A percentile compares a stretch with the other conserved stretches of the same genome.
Evolutionary conservation across 2,113 vertebrate genomes (phyloP).

Genomic region (Cavia porcellus): DNA sequence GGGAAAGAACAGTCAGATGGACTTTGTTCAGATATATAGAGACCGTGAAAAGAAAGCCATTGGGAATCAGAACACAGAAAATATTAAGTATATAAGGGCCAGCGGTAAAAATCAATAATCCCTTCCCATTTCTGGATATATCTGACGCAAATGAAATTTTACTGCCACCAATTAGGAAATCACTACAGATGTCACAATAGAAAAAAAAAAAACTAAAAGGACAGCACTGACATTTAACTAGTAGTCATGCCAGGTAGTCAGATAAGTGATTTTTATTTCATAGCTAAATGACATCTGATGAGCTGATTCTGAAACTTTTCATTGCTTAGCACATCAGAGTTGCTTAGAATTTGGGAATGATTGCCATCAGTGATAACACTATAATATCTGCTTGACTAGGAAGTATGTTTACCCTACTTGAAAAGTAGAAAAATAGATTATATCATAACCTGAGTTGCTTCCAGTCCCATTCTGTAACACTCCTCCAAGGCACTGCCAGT

Average conservation of each 20-base stretch:
- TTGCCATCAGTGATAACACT: neutral
- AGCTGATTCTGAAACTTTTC: neutral
- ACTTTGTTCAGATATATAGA: neutral
- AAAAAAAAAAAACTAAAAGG: neutral
- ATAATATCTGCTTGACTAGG: neutral
- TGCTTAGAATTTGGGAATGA: neutral
- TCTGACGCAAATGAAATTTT: neutral
- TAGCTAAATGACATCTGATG: neutral
- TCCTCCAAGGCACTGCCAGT: neutral
- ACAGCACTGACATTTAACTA: neutral
- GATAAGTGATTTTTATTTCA: conserved; percentile 17
- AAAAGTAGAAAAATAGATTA: neutral
- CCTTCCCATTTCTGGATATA: neutral
- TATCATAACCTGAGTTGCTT: neutral
- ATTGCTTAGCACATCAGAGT: neutral
- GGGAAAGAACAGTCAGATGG: neutral
- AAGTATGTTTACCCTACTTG: neutral
- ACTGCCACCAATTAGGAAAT: neutral
- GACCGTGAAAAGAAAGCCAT: neutral
- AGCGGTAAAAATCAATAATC: neutral
- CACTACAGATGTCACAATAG: neutral
- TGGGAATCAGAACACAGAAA: neutral
- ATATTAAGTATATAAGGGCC: neutral
- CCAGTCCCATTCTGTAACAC: neutral
- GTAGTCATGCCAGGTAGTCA: neutral